These are phyloP conservation scores for Pogonognathellus flavescens DNA, from an alignment of 1,140 invertebrate species.

Conservation along the genomic window DNA sequence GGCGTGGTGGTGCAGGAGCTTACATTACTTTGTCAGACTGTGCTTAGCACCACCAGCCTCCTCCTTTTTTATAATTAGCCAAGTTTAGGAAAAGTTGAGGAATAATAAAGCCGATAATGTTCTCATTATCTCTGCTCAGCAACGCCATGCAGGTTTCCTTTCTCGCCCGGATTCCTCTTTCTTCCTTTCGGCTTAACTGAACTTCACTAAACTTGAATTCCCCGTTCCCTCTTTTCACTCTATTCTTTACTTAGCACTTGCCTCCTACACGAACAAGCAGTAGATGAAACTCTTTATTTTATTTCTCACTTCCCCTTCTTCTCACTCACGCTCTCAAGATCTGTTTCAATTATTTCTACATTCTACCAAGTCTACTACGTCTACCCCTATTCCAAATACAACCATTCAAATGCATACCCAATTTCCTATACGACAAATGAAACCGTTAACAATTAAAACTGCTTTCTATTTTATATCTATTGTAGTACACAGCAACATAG, in stretches of 20 bases:
- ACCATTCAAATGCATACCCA: background rate
- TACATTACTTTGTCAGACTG: background rate
- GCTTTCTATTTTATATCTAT: background rate
- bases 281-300: conserved; percentile 23
- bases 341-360: conserved; percentile 49
- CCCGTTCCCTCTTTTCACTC: conserved; percentile 35
- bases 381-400: background rate
- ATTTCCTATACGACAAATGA: background rate
- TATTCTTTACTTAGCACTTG: conserved; percentile 37
- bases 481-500: too few relatives aligned
- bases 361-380: background rate
- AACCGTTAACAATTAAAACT: background rate
- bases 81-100: conserved; percentile 50
- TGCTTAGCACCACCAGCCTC: conserved; percentile 16
- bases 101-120: conserved; percentile 54
- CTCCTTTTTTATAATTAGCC: conserved; percentile 50
- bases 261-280: background rate
- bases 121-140: conserved; percentile 51
- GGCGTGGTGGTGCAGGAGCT: conserved; percentile 9
- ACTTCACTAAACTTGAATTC: conserved; percentile 32
- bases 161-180: conserved; percentile 4
- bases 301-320: conserved; percentile 49
- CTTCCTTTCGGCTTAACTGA: conserved; percentile 37
- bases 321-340: conserved; percentile 8
- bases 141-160: conserved; percentile 41